phyloP scores from a whole-genome alignment of 2,888 invertebrate genomes.

The Nymphalis c-album region DNA sequence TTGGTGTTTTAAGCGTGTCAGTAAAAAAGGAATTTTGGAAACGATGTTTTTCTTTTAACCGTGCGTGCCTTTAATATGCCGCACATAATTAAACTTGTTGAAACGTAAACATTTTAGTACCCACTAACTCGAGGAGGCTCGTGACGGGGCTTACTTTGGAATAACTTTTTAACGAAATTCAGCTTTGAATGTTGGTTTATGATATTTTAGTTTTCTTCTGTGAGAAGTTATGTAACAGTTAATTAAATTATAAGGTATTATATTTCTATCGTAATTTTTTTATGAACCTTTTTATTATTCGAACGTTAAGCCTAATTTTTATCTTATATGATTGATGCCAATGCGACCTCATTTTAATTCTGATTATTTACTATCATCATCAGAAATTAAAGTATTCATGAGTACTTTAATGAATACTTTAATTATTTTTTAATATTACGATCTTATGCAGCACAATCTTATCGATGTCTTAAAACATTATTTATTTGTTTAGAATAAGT shows the following conservation, averaged over 20 bases:
- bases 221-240: conserved; percentile 32
- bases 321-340: background rate
- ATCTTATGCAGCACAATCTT: too few relatives aligned
- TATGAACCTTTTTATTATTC: background rate
- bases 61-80: conserved; percentile 66
- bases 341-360: too few relatives aligned
- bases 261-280: conserved; percentile 9
- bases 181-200: conserved; percentile 35
- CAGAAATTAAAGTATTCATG: too few relatives aligned
- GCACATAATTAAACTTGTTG: conserved; percentile 65
- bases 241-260: conserved; percentile 27
- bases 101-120: conserved; percentile 64
- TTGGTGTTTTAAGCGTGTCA: conserved; percentile 12
- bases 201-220: conserved; percentile 37
- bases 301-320: background rate
- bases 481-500: too few relatives aligned
- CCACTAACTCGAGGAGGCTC: conserved; percentile 58
- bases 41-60: conserved; percentile 30
- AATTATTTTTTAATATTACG: too few relatives aligned
- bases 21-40: conserved; percentile 21
- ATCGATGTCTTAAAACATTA: too few relatives aligned
- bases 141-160: conserved; percentile 39
- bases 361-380: too few relatives aligned
- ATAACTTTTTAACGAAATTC: conserved; percentile 40
- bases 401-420: too few relatives aligned